Evolutionary conservation across 2,888 invertebrate species (phyloP).

Genomic region (Ophioninae sp.): DNA sequence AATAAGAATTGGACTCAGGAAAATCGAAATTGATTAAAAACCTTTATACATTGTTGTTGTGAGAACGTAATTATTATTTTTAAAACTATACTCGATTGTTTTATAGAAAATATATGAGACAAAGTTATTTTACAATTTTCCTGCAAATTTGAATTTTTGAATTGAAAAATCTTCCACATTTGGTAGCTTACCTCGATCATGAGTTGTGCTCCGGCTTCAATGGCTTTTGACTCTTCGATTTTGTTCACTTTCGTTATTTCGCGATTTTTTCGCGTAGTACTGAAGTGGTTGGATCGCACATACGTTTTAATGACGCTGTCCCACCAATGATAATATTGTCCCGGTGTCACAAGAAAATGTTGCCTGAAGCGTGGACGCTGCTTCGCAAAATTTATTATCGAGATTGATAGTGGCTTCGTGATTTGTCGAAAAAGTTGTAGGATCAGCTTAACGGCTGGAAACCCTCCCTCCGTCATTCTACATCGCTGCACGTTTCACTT

Average conservation of each 20-base stretch:
- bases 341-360: conserved; percentile 67
- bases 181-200: conserved; percentile 67
- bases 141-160: neutral
- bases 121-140: neutral
- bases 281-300: conserved; percentile 41
- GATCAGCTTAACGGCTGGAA: conserved; percentile 64
- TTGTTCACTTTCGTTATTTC: conserved; percentile 38
- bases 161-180: neutral
- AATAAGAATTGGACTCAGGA: too few species aligned
- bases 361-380: conserved; percentile 64
- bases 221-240: conserved; percentile 62
- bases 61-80: too few species aligned
- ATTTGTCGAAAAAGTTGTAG: conserved; percentile 66
- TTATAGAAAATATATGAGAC: neutral
- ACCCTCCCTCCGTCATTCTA: conserved; percentile 55
- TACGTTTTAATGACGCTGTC: conserved; percentile 53
- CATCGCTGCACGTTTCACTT: conserved; percentile 23
- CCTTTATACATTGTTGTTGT: too few species aligned
- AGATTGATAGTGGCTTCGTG: conserved; percentile 66
- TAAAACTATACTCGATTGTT: too few species aligned
- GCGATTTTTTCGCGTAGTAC: conserved; percentile 10
- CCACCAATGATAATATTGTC: conserved; percentile 63
- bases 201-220: conserved; percentile 67
- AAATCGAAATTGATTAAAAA: too few species aligned
- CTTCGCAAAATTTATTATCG: conserved; percentile 67